Base-by-base conservation (phyloP, 30 jellyfish, hydroid and myxozoan species). In the Euphysa ruthae region DNA sequence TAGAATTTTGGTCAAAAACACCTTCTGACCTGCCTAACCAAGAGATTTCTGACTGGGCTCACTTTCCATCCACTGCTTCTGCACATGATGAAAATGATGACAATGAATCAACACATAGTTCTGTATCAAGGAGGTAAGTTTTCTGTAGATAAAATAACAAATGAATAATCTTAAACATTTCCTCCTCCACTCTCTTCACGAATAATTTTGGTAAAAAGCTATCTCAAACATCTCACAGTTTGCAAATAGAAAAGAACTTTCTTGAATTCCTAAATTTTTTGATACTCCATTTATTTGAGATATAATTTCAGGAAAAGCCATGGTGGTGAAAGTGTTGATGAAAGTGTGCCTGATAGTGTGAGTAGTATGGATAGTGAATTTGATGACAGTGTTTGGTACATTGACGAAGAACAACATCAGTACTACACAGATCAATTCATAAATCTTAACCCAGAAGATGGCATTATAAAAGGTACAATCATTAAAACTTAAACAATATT, bases 361-460 rank as follows among this genome's bases (percentile, higher is more conserved):
- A 63, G 92, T 43, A 74, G 93, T 6, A 32, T 46, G 34, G 86
- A 69, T 65, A 76, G 92, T 35, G 93, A 78, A 61, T 35, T 71
- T 29, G 96, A 85, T 27, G 93, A 84, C 34, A 61, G 71, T 25
- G 94, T 64, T 3, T 80, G 93, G 95, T 56, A 44, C 31, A 81
- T 88, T 33, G 81, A 80, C 10, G 93, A 80, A 3, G 98, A 88
- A 56, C 98, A 88, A 55, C 65, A 82, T 25, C 71, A 38, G 16
- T 88, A 88, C 55, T 88, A 88, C 81, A 71, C 81, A 34, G 75
- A 78, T 19, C 98, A 88, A 63, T 88, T 88, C 74, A 75, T 57
- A 32, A 80, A 70, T 46, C 49, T 88, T 16, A 88, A 88, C 49
- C 98, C 98, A 1, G 75, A 61, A 29, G 93, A 66, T 14, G 83